Conservation (phyloP, 2,888 invertebrate genomes). For the Odontocolon sp. region DNA sequence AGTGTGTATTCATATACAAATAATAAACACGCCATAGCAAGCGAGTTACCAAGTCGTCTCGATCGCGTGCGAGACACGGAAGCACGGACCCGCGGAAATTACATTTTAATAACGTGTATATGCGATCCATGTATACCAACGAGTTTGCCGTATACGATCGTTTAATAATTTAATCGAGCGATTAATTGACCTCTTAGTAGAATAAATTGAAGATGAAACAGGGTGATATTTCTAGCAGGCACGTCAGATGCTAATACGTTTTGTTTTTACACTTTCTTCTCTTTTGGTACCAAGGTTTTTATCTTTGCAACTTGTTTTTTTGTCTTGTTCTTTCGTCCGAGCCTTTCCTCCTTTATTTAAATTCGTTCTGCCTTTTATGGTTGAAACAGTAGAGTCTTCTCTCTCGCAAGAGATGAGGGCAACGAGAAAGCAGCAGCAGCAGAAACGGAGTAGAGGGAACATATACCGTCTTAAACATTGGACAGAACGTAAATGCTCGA, state of each 20-base stretch:
- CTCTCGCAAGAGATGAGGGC: background rate
- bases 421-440: background rate
- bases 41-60: slow-evolving; percentile 18
- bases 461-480: slow-evolving; percentile 37
- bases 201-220: slow-evolving; percentile 1
- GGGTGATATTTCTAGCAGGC: background rate
- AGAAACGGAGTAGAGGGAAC: background rate
- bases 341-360: slow-evolving; percentile 47
- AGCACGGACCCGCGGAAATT: slow-evolving; percentile 47
- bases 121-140: background rate
- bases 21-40: slow-evolving; percentile 6
- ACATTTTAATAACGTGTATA: slow-evolving; percentile 44
- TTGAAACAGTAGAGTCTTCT: slow-evolving; percentile 10
- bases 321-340: too few relatives aligned
- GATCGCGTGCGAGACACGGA: slow-evolving; percentile 56
- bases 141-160: slow-evolving; percentile 2
- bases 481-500: slow-evolving; percentile 47
- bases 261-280: background rate
- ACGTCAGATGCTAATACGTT: background rate
- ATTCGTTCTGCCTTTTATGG: slow-evolving; percentile 57
- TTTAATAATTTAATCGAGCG: slow-evolving; percentile 41
- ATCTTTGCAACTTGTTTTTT: too few relatives aligned
- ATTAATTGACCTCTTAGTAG: slow-evolving; percentile 10
- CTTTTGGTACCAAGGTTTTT: background rate
- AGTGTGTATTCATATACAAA: too few relatives aligned